phyloP scores from a whole-genome alignment of 2,888 invertebrate genomes.

The Andrena trimmerana region DNA sequence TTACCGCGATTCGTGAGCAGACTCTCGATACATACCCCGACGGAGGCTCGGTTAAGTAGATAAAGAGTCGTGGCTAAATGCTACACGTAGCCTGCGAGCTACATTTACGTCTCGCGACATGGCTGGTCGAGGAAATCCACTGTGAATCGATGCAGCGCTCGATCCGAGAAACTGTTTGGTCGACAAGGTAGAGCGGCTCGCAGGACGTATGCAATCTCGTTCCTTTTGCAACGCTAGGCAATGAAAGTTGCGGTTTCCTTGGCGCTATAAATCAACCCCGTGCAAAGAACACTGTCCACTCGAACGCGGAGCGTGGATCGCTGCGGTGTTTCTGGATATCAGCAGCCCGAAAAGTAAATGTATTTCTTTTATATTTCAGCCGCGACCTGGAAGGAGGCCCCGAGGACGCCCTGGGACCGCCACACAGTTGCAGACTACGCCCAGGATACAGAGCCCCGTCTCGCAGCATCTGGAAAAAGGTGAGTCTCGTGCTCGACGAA shows the following conservation, averaged over 20 bases:
- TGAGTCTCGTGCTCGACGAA: conserved; percentile 58
- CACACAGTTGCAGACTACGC: conserved; percentile 78
- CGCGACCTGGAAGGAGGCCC: conserved; percentile 82
- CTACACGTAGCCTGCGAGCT: too few species aligned
- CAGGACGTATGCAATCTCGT: too few species aligned
- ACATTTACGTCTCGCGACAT: too few species aligned
- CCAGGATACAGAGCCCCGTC: conserved; percentile 80
- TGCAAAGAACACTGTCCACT: neutral
- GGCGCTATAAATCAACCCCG: too few species aligned
- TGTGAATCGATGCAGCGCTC: too few species aligned
- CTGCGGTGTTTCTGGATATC: neutral
- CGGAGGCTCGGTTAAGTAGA: conserved; percentile 19
- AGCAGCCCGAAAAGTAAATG: neutral
- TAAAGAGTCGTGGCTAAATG: conserved; percentile 11
- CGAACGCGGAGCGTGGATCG: neutral
- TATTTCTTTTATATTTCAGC: conserved; percentile 74
- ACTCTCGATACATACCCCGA: conserved; percentile 16
- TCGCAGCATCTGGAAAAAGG: conserved; percentile 83
- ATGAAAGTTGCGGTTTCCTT: too few species aligned
- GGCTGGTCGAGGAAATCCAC: too few species aligned
- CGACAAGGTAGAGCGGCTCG: too few species aligned
- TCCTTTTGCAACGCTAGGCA: too few species aligned
- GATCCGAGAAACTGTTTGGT: too few species aligned
- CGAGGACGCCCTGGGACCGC: conserved; percentile 82
- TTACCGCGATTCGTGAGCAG: conserved; percentile 17